Evolutionary conservation across 1,140 invertebrate genomes (phyloP).

Genomic region (Anastrepha obliqua): DNA sequence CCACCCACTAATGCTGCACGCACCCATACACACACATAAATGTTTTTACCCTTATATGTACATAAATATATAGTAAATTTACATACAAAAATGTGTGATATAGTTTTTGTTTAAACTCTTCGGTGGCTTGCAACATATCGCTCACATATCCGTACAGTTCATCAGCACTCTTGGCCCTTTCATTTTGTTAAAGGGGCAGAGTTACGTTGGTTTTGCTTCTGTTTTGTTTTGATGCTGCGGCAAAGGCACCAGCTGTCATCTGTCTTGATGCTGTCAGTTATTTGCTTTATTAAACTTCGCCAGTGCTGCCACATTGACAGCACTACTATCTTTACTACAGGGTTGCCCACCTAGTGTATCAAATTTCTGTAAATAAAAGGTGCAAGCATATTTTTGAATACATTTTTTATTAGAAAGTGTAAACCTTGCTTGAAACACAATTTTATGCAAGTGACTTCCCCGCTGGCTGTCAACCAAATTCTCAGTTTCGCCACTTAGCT

Average conservation of each 20-base stretch:
- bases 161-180: not conserved
- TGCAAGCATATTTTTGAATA: too few relatives aligned
- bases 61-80: not conserved
- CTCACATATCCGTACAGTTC: not conserved
- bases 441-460: too few relatives aligned
- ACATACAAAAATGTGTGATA: not conserved
- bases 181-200: not conserved
- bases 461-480: too few relatives aligned
- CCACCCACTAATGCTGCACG: not conserved
- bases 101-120: not conserved
- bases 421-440: too few relatives aligned
- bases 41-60: not conserved
- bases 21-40: not conserved
- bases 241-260: conserved; percentile 41
- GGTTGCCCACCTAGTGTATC: too few relatives aligned
- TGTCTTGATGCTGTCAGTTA: conserved; percentile 23
- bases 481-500: too few relatives aligned
- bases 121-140: not conserved
- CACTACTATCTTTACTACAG: not conserved
- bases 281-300: conserved; percentile 8
- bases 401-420: too few relatives aligned
- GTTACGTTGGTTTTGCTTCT: not conserved
- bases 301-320: not conserved
- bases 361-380: too few relatives aligned
- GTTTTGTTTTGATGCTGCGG: not conserved